Conservation (phyloP, 2,797 vertebrate genomes). For the Gambelia wislizenii region DNA sequence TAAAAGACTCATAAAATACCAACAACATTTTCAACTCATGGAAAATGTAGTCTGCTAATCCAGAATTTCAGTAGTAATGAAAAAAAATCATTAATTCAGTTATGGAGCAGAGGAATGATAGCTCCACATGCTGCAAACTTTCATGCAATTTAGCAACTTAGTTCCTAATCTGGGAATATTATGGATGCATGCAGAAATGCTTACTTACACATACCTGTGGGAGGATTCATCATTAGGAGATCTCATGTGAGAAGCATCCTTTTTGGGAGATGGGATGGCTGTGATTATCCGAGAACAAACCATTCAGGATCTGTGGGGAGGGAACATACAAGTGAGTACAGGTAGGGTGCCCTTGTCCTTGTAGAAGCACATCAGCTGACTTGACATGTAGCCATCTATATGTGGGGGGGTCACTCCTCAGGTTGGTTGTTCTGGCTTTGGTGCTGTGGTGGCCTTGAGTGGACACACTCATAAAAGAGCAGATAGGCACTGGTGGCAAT, state of each 20-base stretch:
- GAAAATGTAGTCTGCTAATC: background rate
- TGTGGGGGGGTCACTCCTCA: slow-evolving; percentile 68
- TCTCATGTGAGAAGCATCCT: background rate
- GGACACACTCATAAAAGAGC: slow-evolving; percentile 93
- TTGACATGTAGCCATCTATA: background rate
- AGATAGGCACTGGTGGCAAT: slow-evolving; percentile 93
- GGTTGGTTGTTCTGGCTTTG: slow-evolving; percentile 41
- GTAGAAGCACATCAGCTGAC: background rate
- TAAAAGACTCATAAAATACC: slow-evolving; percentile 7
- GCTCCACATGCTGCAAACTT: background rate
- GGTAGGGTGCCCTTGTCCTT: accelerated
- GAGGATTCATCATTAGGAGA: background rate
- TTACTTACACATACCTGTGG: background rate
- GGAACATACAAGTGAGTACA: slow-evolving; percentile 7
- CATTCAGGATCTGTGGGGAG: slow-evolving; percentile 27
- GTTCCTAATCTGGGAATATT: background rate
- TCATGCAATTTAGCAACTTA: background rate
- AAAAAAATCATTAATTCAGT: background rate
- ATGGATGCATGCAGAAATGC: background rate
- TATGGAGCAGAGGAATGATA: too few species aligned
- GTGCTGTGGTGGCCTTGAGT: slow-evolving; percentile 56
- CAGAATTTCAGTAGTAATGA: slow-evolving; percentile 19
- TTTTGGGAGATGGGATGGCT: background rate
- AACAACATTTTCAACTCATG: slow-evolving; percentile 3
- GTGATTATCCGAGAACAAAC: slow-evolving; percentile 31